A percentile compares a stretch with the other conserved stretches of the same genome.
Conservation (phyloP, 2,113 vertebrate genomes). For the Boleophthalmus pectinirostris region DNA sequence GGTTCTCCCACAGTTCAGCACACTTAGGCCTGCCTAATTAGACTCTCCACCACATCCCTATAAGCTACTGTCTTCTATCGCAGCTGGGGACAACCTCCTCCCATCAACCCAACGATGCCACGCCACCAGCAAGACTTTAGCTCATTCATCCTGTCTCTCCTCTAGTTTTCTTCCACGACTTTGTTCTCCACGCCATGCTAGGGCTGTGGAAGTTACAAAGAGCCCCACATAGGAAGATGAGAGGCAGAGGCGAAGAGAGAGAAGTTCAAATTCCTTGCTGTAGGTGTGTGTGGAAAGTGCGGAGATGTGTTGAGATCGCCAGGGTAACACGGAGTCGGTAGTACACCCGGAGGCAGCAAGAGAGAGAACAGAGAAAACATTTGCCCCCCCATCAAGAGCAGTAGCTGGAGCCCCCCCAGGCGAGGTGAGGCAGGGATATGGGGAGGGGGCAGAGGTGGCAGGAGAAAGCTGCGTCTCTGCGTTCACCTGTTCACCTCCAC, state of each 20-base stretch:
- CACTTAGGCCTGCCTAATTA: slow-evolving; percentile 79
- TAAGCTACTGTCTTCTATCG: slow-evolving; percentile 63
- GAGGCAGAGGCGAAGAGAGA: slow-evolving; percentile 60
- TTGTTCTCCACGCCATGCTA: slow-evolving; percentile 69
- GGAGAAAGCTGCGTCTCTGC: slow-evolving; percentile 63
- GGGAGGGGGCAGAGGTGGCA: slow-evolving; percentile 59
- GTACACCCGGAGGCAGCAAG: slow-evolving; percentile 68
- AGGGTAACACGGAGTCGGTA: slow-evolving; percentile 72
- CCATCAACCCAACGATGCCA: slow-evolving; percentile 64
- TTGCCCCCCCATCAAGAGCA: slow-evolving; percentile 75
- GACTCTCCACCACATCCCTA: slow-evolving; percentile 71
- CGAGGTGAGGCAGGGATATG: slow-evolving; percentile 72
- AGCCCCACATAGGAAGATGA: slow-evolving; percentile 77
- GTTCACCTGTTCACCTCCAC: slow-evolving; percentile 70
- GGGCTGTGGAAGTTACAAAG: slow-evolving; percentile 70
- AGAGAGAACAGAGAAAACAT: slow-evolving; percentile 76
- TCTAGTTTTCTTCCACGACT: slow-evolving; percentile 51
- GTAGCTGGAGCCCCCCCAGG: slow-evolving; percentile 70
- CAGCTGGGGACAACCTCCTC: slow-evolving; percentile 74
- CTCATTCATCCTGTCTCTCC: slow-evolving; percentile 58
- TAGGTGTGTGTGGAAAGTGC: slow-evolving; percentile 59
- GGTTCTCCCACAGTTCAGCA: slow-evolving; percentile 78
- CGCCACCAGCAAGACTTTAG: slow-evolving; percentile 53
- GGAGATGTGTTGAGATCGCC: slow-evolving; percentile 71
- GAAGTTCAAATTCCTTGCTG: slow-evolving; percentile 70